Evolutionary conservation across 2,888 invertebrate species (phyloP), one percentile per base, ranked within the genome.

Genomic region (Anthoptus insignis): DNA sequence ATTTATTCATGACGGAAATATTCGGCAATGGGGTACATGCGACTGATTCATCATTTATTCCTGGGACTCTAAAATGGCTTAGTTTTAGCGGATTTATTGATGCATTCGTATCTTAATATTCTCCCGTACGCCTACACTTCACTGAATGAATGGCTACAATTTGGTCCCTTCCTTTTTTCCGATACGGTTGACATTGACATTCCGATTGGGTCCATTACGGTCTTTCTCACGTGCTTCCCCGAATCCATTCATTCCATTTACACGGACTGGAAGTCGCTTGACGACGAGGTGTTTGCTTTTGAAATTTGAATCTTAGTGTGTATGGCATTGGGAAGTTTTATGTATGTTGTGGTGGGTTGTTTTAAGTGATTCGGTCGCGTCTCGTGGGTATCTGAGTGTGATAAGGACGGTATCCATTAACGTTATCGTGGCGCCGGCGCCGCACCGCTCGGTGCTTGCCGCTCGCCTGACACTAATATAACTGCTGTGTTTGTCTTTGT

Each of bases 361-460:
- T 75, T 76, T 69, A 73, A 73, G 76, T 77, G 78, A 70, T 70
- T 66, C 66, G 69, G 73, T 73, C 74, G 73, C 76, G 72, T 80
- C 79, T 77, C 77, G 77, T 73, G 76, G 75, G 80, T 78, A 80
- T 80, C 74, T 76, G 78, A 73, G 80, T 77, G 81, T 81, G 90
- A 90, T 90, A 90, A 87, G 81, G 82, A 78, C 78, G 81, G 86
- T 82, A 77, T 90, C 91, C 91, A 92, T 92, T 92, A 92, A 83
- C 82, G 86, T 85, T 88, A 89, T 89, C 89, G 84, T 74, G 82
- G 89, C 90, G 91, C 90, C 90, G 90, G 90, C 91, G 91, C 89
- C 88, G 86, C n/a, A n/a, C n/a, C n/a, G n/a, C n/a, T n/a, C n/a
- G n/a, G n/a, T n/a, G n/a, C 79, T 68, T 66, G 39, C 39, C 14